Evolutionary conservation across 2,888 invertebrate genomes (phyloP).

Genomic region (Apodemia mormo): DNA sequence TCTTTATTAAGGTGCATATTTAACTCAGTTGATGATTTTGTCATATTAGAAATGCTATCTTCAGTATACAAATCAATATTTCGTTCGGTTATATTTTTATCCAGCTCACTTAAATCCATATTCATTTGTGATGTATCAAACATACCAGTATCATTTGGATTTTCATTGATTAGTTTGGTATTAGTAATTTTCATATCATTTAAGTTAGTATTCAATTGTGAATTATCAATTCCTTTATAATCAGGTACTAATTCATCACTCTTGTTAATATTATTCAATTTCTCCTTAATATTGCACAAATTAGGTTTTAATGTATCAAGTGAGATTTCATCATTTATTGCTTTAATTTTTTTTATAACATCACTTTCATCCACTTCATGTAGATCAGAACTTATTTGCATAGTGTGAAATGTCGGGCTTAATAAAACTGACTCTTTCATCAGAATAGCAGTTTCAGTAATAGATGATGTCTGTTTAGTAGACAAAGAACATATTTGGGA

Average conservation of each 20-base stretch:
- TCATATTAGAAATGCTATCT: background rate
- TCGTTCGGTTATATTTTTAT: background rate
- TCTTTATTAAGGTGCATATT: too few species aligned
- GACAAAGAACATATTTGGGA: constrained; percentile 20
- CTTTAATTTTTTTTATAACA: constrained; percentile 6
- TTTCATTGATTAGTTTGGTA: background rate
- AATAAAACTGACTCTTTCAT: constrained; percentile 68
- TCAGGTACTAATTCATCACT: background rate
- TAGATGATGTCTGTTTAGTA: constrained; percentile 47
- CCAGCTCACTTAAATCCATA: background rate
- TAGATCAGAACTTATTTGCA: constrained; percentile 42
- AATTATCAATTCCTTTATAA: background rate
- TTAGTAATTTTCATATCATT: background rate
- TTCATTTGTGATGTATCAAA: background rate
- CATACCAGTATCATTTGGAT: background rate
- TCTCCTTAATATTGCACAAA: background rate
- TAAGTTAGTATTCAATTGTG: background rate
- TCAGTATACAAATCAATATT: background rate
- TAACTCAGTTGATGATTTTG: too few species aligned
- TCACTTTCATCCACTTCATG: constrained; percentile 23
- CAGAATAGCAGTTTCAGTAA: constrained; percentile 66
- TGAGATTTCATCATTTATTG: background rate
- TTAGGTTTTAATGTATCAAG: background rate
- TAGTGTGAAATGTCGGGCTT: constrained; percentile 62
- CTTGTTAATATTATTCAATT: background rate